Evolutionary conservation across 2,888 invertebrate species (phyloP).

Genomic region (Catocala fraxini): DNA sequence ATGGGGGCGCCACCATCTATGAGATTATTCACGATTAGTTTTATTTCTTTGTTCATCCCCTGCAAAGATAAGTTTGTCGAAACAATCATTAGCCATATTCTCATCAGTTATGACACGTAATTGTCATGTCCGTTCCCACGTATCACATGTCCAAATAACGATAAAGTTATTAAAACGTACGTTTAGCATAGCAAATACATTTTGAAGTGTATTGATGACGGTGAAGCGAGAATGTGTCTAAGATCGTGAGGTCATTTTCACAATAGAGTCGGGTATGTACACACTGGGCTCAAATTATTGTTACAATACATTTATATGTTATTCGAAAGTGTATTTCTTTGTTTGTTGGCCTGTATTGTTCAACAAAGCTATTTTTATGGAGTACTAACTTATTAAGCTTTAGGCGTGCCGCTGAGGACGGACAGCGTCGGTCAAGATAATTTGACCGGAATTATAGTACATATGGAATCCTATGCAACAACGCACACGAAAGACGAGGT

Average conservation of each 20-base stretch:
- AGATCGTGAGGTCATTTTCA: slow-evolving; percentile 68
- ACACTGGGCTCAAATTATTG: slow-evolving; percentile 47
- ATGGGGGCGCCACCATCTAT: background rate
- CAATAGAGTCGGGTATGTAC: slow-evolving; percentile 50
- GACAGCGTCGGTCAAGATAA: too few relatives aligned
- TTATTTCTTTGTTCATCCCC: background rate
- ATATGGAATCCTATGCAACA: too few relatives aligned
- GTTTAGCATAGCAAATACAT: slow-evolving; percentile 64
- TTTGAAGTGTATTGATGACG: slow-evolving; percentile 71
- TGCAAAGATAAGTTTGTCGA: background rate
- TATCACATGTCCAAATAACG: slow-evolving; percentile 51
- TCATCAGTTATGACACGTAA: slow-evolving; percentile 31
- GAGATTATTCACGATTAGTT: background rate
- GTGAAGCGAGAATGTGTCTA: slow-evolving; percentile 56
- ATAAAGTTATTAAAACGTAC: slow-evolving; percentile 66
- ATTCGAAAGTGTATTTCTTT: too few relatives aligned
- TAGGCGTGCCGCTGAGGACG: too few relatives aligned
- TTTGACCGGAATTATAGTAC: too few relatives aligned
- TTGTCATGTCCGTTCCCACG: slow-evolving; percentile 51
- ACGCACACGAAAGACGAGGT: too few relatives aligned
- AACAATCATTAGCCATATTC: slow-evolving; percentile 45
- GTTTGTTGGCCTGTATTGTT: too few relatives aligned
- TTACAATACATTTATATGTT: background rate
- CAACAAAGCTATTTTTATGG: too few relatives aligned
- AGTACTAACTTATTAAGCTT: too few relatives aligned